A percentile compares a stretch with the other conserved stretches of the same genome.
Evolutionary conservation across 2,113 vertebrate genomes (phyloP).

Genomic region (Cheilinus undulatus): DNA sequence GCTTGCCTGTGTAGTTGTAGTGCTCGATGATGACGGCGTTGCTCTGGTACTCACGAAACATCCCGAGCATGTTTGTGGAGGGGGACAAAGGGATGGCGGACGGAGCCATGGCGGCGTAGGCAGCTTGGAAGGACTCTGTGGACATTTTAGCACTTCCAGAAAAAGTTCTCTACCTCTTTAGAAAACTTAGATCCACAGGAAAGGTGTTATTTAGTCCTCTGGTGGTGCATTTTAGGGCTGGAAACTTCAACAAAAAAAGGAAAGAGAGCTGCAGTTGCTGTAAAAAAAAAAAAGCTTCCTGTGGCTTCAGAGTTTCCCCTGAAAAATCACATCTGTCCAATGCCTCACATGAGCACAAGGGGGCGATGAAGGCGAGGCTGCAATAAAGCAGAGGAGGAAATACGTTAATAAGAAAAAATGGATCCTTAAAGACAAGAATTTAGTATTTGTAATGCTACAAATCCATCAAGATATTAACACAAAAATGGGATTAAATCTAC

Average conservation of each 20-base stretch:
- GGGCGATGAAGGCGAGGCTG: constrained; percentile 60
- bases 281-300: constrained; percentile 48
- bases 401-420: background rate
- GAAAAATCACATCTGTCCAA: constrained; percentile 15
- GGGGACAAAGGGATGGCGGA: constrained; percentile 34
- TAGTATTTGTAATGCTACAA: background rate
- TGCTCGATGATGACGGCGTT: constrained; percentile 84
- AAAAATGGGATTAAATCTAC: background rate
- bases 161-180: background rate
- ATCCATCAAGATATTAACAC: background rate
- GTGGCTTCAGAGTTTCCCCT: constrained; percentile 46
- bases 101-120: constrained; percentile 39
- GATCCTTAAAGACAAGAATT: background rate
- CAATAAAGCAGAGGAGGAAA: background rate
- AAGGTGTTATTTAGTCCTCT: constrained; percentile 44
- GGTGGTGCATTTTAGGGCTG: constrained; percentile 24
- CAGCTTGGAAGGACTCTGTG: constrained; percentile 58
- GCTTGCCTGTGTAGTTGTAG: constrained; percentile 92
- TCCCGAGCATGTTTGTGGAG: constrained; percentile 59
- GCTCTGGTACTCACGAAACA: constrained; percentile 82
- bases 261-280: constrained; percentile 15
- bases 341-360: constrained; percentile 47
- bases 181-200: constrained; percentile 48
- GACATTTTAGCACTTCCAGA: constrained; percentile 37
- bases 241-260: background rate